phyloP scores from a whole-genome alignment of 2,113 vertebrate genomes.

The Atlantisia rogersi region DNA sequence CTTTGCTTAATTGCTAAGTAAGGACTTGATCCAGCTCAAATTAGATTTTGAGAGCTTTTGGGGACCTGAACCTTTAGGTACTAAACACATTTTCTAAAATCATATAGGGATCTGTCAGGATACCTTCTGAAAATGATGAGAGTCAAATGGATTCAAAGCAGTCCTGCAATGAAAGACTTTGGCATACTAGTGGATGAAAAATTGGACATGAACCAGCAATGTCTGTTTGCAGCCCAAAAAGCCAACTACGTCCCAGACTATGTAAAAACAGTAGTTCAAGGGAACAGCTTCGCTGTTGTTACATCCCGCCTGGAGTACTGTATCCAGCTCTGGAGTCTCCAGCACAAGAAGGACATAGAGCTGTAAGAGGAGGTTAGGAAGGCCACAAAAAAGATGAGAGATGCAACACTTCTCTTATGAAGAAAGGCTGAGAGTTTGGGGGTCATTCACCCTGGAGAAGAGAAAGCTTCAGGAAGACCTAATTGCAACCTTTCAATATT shows the following conservation, averaged over 20 bases:
- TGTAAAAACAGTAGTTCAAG: neutral
- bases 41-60: neutral
- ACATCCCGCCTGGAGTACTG: neutral
- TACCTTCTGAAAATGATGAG: neutral
- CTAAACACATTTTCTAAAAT: neutral
- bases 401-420: neutral
- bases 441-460: neutral
- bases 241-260: neutral
- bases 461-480: neutral
- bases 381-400: neutral
- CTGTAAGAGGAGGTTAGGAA: neutral
- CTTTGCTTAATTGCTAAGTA: neutral
- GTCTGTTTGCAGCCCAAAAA: neutral
- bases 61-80: neutral
- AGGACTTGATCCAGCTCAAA: neutral
- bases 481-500: neutral
- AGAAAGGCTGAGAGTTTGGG: no score
- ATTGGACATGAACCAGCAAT: neutral
- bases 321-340: neutral
- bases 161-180: neutral
- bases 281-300: neutral
- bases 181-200: neutral
- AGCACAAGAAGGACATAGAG: neutral
- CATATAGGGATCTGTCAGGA: neutral
- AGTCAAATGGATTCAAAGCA: neutral